Conservation (phyloP, 2,113 vertebrate species). For the Dascyllus trimaculatus region DNA sequence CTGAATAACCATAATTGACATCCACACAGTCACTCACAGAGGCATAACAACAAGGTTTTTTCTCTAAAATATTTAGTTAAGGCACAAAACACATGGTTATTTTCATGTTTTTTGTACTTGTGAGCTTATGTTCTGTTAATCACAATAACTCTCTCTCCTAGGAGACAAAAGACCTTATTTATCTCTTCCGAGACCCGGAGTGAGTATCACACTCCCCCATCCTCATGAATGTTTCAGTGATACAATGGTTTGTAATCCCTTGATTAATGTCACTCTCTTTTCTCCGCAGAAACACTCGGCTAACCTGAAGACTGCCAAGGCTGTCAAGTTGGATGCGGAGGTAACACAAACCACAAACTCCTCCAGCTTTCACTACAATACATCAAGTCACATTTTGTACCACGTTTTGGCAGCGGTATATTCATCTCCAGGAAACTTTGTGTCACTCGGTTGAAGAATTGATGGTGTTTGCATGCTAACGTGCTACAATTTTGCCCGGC, state of each 20-base stretch:
- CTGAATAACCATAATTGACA: constrained; percentile 8
- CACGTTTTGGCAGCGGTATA: constrained; percentile 50
- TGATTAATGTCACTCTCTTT: constrained; percentile 35
- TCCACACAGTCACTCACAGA: neutral
- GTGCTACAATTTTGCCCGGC: constrained; percentile 29
- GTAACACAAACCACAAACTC: constrained; percentile 77
- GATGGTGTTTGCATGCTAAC: constrained; percentile 55
- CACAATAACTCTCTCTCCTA: constrained; percentile 67
- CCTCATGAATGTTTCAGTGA: constrained; percentile 40
- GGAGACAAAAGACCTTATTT: constrained; percentile 96
- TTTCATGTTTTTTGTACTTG: neutral
- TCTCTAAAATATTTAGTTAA: neutral
- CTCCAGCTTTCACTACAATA: constrained; percentile 38
- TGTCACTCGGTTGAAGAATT: constrained; percentile 55
- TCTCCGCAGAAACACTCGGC: constrained; percentile 90
- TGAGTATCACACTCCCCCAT: constrained; percentile 82
- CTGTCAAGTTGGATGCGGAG: constrained; percentile 94
- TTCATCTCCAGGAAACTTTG: constrained; percentile 56
- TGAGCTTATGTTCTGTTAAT: constrained; percentile 34
- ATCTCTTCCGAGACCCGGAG: constrained; percentile 95
- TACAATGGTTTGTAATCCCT: constrained; percentile 25
- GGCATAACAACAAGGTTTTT: neutral
- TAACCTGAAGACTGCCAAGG: constrained; percentile 92
- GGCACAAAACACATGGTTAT: neutral
- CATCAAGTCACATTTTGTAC: constrained; percentile 49